These are phyloP conservation scores for Listronotus oregonensis DNA, from an alignment of 1,140 invertebrate genomes.

Conservation along the genomic window DNA sequence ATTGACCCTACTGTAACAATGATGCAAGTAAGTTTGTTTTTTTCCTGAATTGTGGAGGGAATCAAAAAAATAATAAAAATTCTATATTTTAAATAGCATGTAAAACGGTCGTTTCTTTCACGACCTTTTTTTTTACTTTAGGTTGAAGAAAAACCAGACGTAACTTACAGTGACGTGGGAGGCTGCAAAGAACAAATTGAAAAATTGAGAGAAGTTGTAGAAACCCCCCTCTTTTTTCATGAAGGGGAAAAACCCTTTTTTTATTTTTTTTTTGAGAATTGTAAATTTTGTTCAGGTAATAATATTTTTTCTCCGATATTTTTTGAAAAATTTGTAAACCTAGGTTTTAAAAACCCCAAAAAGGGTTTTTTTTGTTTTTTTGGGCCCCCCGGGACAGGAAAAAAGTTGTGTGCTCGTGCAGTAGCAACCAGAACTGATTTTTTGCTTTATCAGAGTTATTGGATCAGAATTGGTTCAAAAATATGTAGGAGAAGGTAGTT, in stretches of 20 bases:
- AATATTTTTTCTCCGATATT: background rate
- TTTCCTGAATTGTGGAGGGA: no score
- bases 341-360: conserved; percentile 99
- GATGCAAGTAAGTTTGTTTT: conserved; percentile 98
- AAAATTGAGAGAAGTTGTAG: conserved; percentile 98
- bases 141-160: conserved; percentile 99
- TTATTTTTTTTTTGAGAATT: no score
- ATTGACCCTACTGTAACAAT: conserved; percentile 99
- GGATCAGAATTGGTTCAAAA: conserved; percentile 86
- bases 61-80: no score
- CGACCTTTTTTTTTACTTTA: conserved; percentile 4
- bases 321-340: conserved; percentile 94
- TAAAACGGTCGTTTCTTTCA: no score
- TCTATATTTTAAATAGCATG: no score
- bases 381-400: conserved; percentile 97
- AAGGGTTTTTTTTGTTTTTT: conserved; percentile 97
- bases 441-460: conserved; percentile 99
- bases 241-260: conserved; percentile 70
- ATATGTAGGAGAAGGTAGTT: conserved; percentile 91
- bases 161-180: conserved; percentile 99
- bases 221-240: conserved; percentile 96
- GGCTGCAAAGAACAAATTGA: conserved; percentile 99
- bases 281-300: no score
- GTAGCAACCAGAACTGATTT: conserved; percentile 98
- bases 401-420: conserved; percentile 95